Evolutionary conservation across 1,140 invertebrate species (phyloP).

Genomic region (Reticulitermes speratus): DNA sequence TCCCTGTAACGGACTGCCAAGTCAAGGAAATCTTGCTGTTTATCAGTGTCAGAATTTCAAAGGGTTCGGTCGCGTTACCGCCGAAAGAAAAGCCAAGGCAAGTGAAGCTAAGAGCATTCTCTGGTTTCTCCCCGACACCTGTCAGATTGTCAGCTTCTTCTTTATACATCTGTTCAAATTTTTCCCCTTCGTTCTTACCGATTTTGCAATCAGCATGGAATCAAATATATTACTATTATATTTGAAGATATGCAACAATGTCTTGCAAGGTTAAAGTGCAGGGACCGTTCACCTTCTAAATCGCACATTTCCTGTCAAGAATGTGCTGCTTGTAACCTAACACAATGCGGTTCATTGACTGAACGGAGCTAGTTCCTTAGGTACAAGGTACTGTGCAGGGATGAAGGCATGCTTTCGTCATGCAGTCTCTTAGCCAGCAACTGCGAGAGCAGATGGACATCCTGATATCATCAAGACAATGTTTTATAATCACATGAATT

Average conservation of each 20-base stretch:
- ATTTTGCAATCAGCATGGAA: neutral
- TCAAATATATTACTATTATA: neutral
- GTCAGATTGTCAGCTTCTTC: neutral
- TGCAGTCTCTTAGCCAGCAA: neutral
- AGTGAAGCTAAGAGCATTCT: constrained; percentile 4
- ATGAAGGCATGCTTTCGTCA: neutral
- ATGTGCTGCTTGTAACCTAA: neutral
- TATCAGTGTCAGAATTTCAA: neutral
- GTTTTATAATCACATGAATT: neutral
- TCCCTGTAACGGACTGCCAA: neutral
- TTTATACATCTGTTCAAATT: neutral
- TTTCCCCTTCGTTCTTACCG: too few relatives aligned
- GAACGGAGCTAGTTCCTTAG: too few relatives aligned
- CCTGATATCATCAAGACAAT: neutral
- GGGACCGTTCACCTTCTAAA: neutral
- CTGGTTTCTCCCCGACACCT: neutral
- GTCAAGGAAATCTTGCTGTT: neutral
- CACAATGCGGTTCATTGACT: too few relatives aligned
- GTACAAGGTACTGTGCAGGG: too few relatives aligned
- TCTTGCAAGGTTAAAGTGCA: neutral
- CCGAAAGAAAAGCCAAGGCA: neutral
- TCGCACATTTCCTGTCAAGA: neutral
- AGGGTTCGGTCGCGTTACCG: neutral
- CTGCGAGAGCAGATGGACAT: neutral
- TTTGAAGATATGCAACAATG: neutral